Evolutionary conservation across 1,140 invertebrate genomes (phyloP), one percentile per base, ranked within the genome.

Genomic region (Bombus sylvicola): DNA sequence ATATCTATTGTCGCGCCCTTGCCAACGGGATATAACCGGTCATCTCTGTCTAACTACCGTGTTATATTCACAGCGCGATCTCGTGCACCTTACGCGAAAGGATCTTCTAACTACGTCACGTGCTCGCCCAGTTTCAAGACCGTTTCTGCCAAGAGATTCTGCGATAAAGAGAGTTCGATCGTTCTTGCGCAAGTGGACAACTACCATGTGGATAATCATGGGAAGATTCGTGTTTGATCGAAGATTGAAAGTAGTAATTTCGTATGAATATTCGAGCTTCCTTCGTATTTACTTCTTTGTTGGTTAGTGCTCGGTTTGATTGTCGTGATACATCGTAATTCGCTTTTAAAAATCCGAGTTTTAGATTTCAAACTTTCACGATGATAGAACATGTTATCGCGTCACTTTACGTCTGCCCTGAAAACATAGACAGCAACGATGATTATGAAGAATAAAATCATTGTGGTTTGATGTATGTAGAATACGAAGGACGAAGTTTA

Each of bases 1-100:
- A 89, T 94, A 94, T 94, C 89, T 94, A 94, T 94, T 94, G 94
- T 94, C 93, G 85, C 85, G 64, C 85, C 87, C 66, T 88, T 86
- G 77, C 83, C 88, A 89, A 74, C 78, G 64, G 59, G 85, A 64
- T 72, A 59, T 72, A 85, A 80, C 75, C 88, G 31, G 43, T 39
- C 80, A 72, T 76, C 89, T 87, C 85, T 78, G 88, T 90, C 88
- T 78, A 87, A 64, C 80, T 89, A 28, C 79, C 37, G 25, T 66
- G 85, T 68, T 80, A 72, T 68, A 84, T 69, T 75, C 57, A 22
- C 57, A 69, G 37, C 31, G 31, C n/a, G 34, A 62, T 59, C 62
- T 34, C 73, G 39, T 57, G 84, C 88, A 76, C 82, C 88, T 79
- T 68, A 86, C 81, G 77, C 71, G 72, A 87, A 88, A 89, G 77